Conservation (phyloP, 2,888 invertebrate genomes). For the Himalopsyche kuldschensis region DNA sequence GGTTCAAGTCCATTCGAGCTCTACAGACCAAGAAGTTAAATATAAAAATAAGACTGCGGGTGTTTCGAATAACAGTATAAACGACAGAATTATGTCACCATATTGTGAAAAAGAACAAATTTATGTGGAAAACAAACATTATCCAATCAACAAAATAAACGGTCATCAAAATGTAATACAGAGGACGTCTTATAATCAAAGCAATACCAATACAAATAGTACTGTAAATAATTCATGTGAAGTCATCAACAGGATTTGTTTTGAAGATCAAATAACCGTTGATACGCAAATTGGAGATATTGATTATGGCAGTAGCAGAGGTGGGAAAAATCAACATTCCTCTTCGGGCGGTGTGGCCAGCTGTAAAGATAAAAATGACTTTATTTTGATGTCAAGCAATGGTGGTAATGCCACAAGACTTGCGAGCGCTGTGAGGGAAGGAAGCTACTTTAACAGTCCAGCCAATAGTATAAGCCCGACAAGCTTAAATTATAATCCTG, state of each 20-base stretch:
- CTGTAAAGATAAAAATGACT: conserved; percentile 5
- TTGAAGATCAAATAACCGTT: conserved; percentile 21
- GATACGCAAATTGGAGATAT: not conserved
- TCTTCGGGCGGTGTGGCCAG: not conserved
- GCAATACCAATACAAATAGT: not conserved
- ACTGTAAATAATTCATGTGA: conserved; percentile 13
- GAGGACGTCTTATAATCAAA: not conserved
- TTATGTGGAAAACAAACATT: not conserved
- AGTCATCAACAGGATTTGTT: conserved; percentile 22
- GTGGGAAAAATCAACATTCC: not conserved
- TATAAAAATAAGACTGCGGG: not conserved
- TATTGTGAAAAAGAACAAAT: conserved; percentile 1
- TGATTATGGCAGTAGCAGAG: not conserved
- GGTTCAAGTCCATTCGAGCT: not conserved
- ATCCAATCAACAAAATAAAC: not conserved
- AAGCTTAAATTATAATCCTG: conserved; percentile 30
- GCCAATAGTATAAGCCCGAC: conserved; percentile 38
- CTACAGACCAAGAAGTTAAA: not conserved
- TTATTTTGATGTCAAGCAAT: not conserved
- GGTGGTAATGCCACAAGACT: not conserved
- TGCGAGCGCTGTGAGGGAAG: conserved; percentile 7
- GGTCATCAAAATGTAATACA: not conserved
- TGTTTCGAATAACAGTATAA: not conserved
- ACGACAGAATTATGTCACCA: conserved; percentile 16
- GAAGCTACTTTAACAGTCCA: conserved; percentile 37